phyloP scores from a whole-genome alignment of 2,888 invertebrate genomes.

The Coremacera marginata region DNA sequence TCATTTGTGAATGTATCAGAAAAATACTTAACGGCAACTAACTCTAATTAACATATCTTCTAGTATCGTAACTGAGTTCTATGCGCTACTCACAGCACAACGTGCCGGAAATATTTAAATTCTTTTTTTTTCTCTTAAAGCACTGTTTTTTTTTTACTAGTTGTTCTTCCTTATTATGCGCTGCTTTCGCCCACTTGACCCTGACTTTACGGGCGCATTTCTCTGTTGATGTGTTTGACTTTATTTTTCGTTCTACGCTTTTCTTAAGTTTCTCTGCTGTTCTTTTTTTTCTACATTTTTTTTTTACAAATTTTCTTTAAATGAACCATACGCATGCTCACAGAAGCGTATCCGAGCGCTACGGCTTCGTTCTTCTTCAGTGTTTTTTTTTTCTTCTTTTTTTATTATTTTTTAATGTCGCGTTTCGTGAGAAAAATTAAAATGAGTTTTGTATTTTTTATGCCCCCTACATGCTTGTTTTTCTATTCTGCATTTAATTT shows the following conservation, averaged over 20 bases:
- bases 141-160: not conserved
- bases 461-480: not conserved
- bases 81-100: not conserved
- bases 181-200: not conserved
- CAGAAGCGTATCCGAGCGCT: constrained; percentile 17
- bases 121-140: not conserved
- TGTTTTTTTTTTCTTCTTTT: not conserved
- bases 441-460: constrained; percentile 1
- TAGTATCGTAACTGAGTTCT: not conserved
- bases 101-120: constrained; percentile 17
- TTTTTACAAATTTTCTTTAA: not conserved
- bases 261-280: not conserved
- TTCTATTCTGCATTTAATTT: not conserved
- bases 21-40: not conserved
- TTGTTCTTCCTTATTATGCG: not conserved
- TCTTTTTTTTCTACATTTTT: not conserved
- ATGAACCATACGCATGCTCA: constrained; percentile 4
- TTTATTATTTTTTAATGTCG: constrained; percentile 10
- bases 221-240: not conserved
- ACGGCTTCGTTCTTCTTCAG: not conserved
- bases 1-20: not conserved
- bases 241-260: not conserved
- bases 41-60: constrained; percentile 13
- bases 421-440: constrained; percentile 21
- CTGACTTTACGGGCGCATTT: not conserved